A percentile compares a stretch with the other conserved stretches of the same genome.
Conservation (phyloP, 2,888 invertebrate species). For the Epiblema foenella region DNA sequence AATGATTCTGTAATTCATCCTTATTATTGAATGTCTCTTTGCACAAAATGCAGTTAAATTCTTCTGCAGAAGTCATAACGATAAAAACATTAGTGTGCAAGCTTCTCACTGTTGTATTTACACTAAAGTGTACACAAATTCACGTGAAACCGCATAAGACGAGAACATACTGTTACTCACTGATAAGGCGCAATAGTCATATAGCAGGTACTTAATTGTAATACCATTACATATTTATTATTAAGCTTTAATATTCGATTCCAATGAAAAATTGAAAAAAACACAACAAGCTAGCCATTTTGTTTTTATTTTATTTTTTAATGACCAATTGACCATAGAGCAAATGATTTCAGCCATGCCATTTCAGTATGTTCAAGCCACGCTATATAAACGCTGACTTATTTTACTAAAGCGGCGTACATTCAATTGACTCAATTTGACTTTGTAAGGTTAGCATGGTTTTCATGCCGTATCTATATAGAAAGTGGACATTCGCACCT, state of each 20-base stretch:
- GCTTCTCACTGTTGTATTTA: conserved; percentile 25
- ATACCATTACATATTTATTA: conserved; percentile 2
- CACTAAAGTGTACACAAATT: conserved; percentile 16
- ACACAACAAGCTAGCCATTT: conserved; percentile 57
- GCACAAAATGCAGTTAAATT: conserved; percentile 84
- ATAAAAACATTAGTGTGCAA: conserved; percentile 1
- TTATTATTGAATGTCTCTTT: conserved; percentile 82
- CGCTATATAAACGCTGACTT: not conserved
- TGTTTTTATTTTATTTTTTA: conserved; percentile 50
- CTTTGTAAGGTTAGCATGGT: conserved; percentile 2
- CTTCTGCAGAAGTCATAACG: conserved; percentile 67
- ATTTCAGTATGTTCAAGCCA: conserved; percentile 18
- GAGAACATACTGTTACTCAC: not conserved
- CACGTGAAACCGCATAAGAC: conserved; percentile 8
- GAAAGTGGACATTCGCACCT: no score
- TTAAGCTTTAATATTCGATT: not conserved
- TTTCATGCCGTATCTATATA: no score
- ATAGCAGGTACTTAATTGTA: not conserved
- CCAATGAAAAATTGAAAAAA: conserved; percentile 39
- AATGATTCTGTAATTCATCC: conserved; percentile 86
- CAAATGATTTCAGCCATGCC: conserved; percentile 1
- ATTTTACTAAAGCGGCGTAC: not conserved
- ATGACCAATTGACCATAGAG: conserved; percentile 3
- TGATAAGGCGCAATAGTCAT: not conserved
- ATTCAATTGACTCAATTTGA: not conserved